These are phyloP conservation scores for Xenus cinereus DNA, from an alignment of 2,113 vertebrate species.

Conservation along the genomic window DNA sequence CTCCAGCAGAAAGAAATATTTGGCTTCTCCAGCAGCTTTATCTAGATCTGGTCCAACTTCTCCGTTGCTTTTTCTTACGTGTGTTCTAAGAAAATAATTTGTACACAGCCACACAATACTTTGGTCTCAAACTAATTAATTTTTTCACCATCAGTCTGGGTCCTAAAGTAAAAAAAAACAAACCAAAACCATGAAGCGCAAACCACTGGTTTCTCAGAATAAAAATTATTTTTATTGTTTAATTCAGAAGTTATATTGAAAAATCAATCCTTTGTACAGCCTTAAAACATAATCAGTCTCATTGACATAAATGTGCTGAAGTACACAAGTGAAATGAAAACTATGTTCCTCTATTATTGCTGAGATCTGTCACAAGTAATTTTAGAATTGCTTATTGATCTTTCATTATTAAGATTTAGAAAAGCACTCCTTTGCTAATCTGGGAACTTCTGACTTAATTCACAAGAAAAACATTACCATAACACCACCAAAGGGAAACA, in stretches of 20 bases:
- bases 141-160: neutral
- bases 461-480: neutral
- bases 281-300: neutral
- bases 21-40: neutral
- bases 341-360: neutral
- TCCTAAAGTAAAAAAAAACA: neutral
- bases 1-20: neutral
- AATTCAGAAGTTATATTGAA: conserved; percentile 7
- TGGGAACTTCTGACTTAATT: neutral
- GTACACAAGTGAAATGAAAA: conserved; percentile 4
- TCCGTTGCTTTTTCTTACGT: neutral
- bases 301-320: neutral
- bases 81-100: neutral
- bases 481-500: neutral
- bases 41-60: neutral
- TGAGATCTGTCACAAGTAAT: conserved; percentile 16
- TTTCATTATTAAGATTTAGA: conserved; percentile 8
- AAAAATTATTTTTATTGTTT: neutral
- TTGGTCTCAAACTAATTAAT: neutral
- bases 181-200: neutral
- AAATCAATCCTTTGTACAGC: conserved; percentile 3
- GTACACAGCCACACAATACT: neutral
- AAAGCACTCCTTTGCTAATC: neutral
- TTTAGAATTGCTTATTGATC: neutral
- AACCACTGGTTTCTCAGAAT: neutral